Base-by-base conservation (phyloP, 2,888 invertebrate species). In the Trissoscelio sp. region DNA sequence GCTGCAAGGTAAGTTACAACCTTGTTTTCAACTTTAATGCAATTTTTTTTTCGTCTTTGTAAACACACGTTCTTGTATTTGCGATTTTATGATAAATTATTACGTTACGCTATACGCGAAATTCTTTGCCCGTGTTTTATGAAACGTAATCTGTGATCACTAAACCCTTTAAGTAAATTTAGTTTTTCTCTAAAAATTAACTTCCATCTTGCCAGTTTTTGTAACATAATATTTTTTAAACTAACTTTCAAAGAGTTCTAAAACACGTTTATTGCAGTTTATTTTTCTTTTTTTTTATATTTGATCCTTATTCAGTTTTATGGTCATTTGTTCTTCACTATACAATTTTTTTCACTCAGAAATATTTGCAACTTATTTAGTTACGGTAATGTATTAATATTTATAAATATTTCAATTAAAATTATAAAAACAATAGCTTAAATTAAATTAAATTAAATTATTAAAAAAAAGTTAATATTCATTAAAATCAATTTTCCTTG, bases 1-100 rank as follows among this genome's bases (percentile, higher is more conserved):
- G 99, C 85, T 99, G 98, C 93, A 99, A 98, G 96, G 98, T 98
- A 93, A 92, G 92, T 88, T 79, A 55, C 58, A 75, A 74, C 67
- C 24, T 62, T 74, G 12, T 64, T 82, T 42, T 7, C n/a, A 51
- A 46, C 31, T 60, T 72, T 77, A 51, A 62, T 62, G 20, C 39
- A 42, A 51, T n/a, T n/a, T 72, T 69, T 69, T 44, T 66, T 69
- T 67, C 31, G 14, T 16, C 55, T 55, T 44, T 20, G 44, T 44
- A 31, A 69, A 57, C 55, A 28, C 42, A 11, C 55, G 44, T 44
- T 57, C 16, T 42, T 14, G 44, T 57, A 69, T 46, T 53, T 64
- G 44, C 24, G 55, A 64, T 34, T 24, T 31, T 11, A 64, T 44
- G 42, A 55, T 39, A 44, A 51, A 51, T 51, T 31, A 58, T 51